Evolutionary conservation across 2,797 vertebrate genomes (phyloP).

Genomic region (Hydrolagus colliei): DNA sequence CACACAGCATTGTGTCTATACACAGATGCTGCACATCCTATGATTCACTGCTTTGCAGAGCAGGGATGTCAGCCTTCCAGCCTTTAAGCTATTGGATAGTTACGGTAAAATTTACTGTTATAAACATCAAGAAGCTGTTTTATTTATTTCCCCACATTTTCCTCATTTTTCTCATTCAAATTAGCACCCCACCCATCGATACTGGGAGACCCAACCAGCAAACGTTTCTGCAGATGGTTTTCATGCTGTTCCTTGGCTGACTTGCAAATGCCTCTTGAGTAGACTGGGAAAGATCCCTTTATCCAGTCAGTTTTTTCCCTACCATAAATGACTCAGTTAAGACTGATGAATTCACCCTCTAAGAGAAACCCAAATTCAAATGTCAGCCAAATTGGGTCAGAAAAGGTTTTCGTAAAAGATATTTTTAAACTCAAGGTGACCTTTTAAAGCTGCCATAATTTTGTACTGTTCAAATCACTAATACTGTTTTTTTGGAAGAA

Average conservation of each 20-base stretch:
- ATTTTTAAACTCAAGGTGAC: neutral
- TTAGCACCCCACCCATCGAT: neutral
- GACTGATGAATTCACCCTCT: neutral
- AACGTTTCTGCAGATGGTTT: neutral
- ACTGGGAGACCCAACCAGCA: neutral
- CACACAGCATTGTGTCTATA: conserved; percentile 21
- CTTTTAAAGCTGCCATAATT: neutral
- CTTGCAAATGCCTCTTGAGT: neutral
- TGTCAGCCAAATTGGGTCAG: neutral
- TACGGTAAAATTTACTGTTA: neutral
- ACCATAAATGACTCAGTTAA: neutral
- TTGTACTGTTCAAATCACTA: neutral
- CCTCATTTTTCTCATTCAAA: neutral
- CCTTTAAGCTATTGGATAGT: neutral
- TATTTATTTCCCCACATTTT: neutral
- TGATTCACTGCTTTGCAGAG: conserved; percentile 25
- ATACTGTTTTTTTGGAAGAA: neutral
- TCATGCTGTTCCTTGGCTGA: neutral
- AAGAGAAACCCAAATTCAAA: neutral
- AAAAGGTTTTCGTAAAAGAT: neutral
- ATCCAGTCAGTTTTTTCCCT: neutral
- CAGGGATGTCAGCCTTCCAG: conserved; percentile 2
- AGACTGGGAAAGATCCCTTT: neutral
- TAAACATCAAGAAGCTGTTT: neutral
- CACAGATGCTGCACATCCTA: conserved; percentile 28